Base-by-base conservation (phyloP, 37 sponge, comb jelly and placozoan species). In the Petrosia ficiformis region DNA sequence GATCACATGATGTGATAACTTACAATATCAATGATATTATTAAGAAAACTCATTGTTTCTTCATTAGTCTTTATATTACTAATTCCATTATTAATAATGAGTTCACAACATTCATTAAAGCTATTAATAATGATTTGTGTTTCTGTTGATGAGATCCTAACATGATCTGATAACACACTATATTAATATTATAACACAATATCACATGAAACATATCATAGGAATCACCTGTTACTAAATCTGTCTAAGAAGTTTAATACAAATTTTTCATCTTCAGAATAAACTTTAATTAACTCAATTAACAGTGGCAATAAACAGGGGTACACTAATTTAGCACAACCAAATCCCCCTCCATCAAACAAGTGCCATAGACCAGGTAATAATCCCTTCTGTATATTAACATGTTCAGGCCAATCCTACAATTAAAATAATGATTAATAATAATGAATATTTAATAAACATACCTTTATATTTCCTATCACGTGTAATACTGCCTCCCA, bases 361-460 rank as follows among this genome's bases (percentile, higher is more conserved):
- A 88, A 59, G 14, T 63, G 57, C 89, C 89, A 88, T 57, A 88
- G 57, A 0, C 80, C 84, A 2, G 89, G 89, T 8, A 88, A 76
- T 19, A 88, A 43, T 16, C 75, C 80, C 42, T 88, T 88, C 69
- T 78, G 79, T 0, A 79, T 39, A 26, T 70, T 83, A 14, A 77
- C 80, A 66, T 83, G 79, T 24, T 71, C 44, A 37, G 39, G 57
- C 84, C 89, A 88, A 10, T 28, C 37, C 89, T 88, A 30, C 26
- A 56, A 4, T 25, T 4, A 35, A 22, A 42, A 21, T 61, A 48
- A 48, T n/a, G 14, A 26, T 26, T n/a, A n/a, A 61, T 6, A 61
- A 6, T 6, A 61, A n/a, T 61, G 26, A 61, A 61, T 16, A 48
- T 48, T 16, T 48, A 16, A 19, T 48, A 48, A 44, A 40, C 84